Base-by-base conservation (phyloP, 2,888 invertebrate species). In the Drosophila mayaguana region DNA sequence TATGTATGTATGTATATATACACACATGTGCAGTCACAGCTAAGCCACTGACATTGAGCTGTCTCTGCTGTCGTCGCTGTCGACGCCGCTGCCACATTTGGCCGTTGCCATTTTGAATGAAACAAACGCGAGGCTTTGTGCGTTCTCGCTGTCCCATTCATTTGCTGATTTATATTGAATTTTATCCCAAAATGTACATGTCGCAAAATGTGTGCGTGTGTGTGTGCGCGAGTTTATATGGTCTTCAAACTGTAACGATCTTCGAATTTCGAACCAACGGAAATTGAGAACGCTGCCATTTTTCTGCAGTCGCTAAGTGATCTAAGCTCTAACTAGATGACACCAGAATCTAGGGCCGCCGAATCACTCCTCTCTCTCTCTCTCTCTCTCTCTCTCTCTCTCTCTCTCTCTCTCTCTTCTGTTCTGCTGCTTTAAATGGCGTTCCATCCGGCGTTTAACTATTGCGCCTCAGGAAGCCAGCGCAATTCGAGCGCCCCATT, bases 21-120 rank as follows among this genome's bases (percentile, higher is more conserved):
- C 45, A 36, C 53, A 55, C 48, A 25, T 38, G 38, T 60, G 28
- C 40, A 50, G 46, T 53, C 56, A 9, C 60, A 53, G 59, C 56
- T 12, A 75, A 78, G 83, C 86, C 89, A 83, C 88, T 83, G 83
- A 83, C 83, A 83, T 83, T 83, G 83, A 83, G 83, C 89, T 85
- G 83, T 76, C 82, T 60, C 71, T 61, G 81, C 63, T 53, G 46
- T 18, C 78, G 53, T 60, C 65, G 67, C 64, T 12, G 72, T 18
- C 36, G 61, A 46, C 43, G 59, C n/a, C 46, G 79, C 61, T 67
- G 81, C 76, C 85, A 62, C 81, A 76, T 88, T 85, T 88, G 86
- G 86, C 63, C 74, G 74, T 82, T 83, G 88, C 83, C 83, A 72
- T 85, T 88, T 83, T 69, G 65, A 82, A 82, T 63, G 56, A 73